Conservation (phyloP, 2,113 vertebrate species). For the Phaethon lepturus region DNA sequence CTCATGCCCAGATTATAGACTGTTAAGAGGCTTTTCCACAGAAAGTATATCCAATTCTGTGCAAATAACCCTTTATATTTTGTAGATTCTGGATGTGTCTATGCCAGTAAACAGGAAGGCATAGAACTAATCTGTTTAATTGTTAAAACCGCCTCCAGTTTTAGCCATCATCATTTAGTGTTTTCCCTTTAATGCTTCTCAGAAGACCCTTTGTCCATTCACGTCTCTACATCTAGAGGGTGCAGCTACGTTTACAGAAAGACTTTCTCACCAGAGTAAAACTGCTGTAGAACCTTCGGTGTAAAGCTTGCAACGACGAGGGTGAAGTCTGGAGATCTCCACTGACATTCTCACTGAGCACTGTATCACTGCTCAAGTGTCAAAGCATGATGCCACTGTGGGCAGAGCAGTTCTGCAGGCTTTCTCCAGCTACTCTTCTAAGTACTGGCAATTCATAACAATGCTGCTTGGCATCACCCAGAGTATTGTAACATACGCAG, state of each 20-base stretch:
- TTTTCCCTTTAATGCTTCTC: not conserved
- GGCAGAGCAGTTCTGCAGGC: not conserved
- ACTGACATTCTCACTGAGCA: not conserved
- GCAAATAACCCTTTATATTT: no score
- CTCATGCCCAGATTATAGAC: not conserved
- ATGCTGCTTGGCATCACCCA: not conserved
- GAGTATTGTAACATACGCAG: not conserved
- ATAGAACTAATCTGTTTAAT: not conserved
- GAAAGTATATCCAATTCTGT: not conserved
- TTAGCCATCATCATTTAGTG: not conserved
- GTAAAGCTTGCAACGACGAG: not conserved
- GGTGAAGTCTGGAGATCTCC: not conserved
- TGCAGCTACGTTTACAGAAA: fast-evolving
- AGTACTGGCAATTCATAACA: no score
- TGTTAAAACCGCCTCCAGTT: not conserved
- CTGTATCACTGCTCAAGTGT: not conserved
- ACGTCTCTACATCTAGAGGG: not conserved
- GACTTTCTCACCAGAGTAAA: not conserved
- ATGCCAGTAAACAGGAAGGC: not conserved
- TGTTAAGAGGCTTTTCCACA: not conserved
- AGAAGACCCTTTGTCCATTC: not conserved
- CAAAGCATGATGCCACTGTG: fast-evolving
- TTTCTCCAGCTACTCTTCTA: not conserved
- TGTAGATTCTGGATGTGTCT: not conserved
- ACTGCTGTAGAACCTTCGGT: not conserved